Evolutionary conservation across 2,797 vertebrate genomes (phyloP), one percentile per base, ranked within the genome.

Genomic region (Xiphorhynchus erythropygius): DNA sequence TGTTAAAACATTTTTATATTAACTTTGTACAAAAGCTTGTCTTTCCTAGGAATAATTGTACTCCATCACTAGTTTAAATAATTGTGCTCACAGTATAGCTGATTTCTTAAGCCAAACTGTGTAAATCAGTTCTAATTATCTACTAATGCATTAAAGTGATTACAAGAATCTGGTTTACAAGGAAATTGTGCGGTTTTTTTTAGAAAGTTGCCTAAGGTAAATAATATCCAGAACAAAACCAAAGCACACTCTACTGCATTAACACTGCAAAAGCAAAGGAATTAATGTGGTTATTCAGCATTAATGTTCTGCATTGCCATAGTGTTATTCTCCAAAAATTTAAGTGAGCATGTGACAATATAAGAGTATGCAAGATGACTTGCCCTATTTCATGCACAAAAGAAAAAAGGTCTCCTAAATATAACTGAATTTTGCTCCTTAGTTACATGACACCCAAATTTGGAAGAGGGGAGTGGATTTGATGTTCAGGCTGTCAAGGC

Each of bases 151-250:
- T 88, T 94, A 81, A 87, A 89, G 46, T 44, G 65, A 92, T 96
- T 93, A 74, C 73, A 87, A 70, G 67, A 88, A 73, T 74, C 47
- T 18, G n/a, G 59, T 87, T 90, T 97, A 92, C 74, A 83, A 83
- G 67, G 50, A 92, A 55, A 56, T 63, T 76, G 59, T 91, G 47
- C 24, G 22, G 46, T 32, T 78, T 84, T 37, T 94, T 82, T 95
- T 93, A 83, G 7, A 55, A 41, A 53, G 52, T 33, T 93, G 50
- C 33, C 47, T 47, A 37, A 64, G 46, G 49, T 60, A 86, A 93
- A 70, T 24, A 42, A 90, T 33, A 82, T 8, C 28, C 78, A 79
- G 57, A 94, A 47, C 28, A 64, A 70, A 88, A 30, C 28, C 49
- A 81, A 19, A 71, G 67, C 41, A 18, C n/a, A 35, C 44, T 57